These are phyloP conservation scores for Microctonus aethiopoides DNA, from an alignment of 2,888 invertebrate species.

Conservation along the genomic window DNA sequence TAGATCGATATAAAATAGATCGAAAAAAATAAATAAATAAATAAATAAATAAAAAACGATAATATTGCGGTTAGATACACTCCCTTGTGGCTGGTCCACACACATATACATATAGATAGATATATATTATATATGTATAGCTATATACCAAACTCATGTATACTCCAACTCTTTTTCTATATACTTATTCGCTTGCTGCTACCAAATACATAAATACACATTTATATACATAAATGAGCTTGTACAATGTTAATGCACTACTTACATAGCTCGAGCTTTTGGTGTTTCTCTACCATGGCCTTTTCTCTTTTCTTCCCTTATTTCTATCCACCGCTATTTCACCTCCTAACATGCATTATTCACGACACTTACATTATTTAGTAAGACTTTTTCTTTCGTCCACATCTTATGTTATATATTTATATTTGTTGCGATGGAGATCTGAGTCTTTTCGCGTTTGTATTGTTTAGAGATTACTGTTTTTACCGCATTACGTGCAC, in stretches of 20 bases:
- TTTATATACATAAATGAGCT: conserved; percentile 37
- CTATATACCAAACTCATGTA: not conserved
- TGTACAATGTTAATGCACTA: conserved; percentile 45
- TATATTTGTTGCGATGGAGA: conserved; percentile 35
- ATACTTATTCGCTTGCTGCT: conserved; percentile 4
- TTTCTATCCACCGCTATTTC: not conserved
- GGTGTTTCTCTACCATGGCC: conserved; percentile 4
- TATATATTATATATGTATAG: not conserved
- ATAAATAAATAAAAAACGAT: not conserved
- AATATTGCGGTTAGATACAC: not conserved
- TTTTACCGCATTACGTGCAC: conserved; percentile 48
- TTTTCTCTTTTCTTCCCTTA: not conserved
- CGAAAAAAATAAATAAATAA: too few species aligned
- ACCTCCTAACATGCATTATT: conserved; percentile 46
- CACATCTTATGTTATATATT: not conserved
- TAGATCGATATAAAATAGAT: not conserved
- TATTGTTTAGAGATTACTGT: conserved; percentile 50
- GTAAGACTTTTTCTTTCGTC: conserved; percentile 19
- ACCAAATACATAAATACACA: conserved; percentile 27
- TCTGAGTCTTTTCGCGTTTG: conserved; percentile 45
- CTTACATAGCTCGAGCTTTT: conserved; percentile 37
- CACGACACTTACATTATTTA: conserved; percentile 43
- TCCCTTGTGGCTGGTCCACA: not conserved
- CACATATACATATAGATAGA: not conserved
- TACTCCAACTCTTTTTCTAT: not conserved